Base-by-base conservation (phyloP, 2,113 vertebrate species). In the Salvelinus sp. region DNA sequence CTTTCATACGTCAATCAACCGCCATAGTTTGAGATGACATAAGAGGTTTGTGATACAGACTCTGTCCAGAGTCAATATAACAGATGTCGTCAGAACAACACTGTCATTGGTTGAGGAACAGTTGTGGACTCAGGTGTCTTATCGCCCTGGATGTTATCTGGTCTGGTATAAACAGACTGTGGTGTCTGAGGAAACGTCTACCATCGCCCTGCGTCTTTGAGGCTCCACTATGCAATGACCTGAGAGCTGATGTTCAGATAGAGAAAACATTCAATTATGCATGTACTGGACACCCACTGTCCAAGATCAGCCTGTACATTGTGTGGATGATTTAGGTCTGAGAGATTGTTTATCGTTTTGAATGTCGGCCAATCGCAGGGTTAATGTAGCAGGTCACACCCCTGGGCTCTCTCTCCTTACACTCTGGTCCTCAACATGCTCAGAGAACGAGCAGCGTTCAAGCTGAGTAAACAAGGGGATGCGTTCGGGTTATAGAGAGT, bases 331-430 rank as follows among this genome's bases (percentile, higher is more conserved):
- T 69, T 79, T 1, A 75, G 67, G 66, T 73, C 44, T 69, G 79
- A 77, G 64, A 82, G 60, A 64, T 80, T 60, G 38, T 86, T 89
- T 82, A 76, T 70, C 72, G 64, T 69, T 50, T 65, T 78, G 28
- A 84, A 44, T 2, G 38, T 44, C 9, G 10, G 38, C 9, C 38
- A 44, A 44, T 44, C 9, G 9, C 38, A 10, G 38, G 38, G 87
- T 85, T 88, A 88, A 85, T 73, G 84, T 79, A 86, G 70, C 76
- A 72, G 78, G 79, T 79, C 83, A 81, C 70, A 82, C 76, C 79
- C 58, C 82, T 80, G 77, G 78, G 33, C 6, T 44, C 38, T 44
- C 38, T 44, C 38, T 44, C 9, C 38, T 44, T 44, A 77, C 80
- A 20, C 79, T 66, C 48, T 16, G 48, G 48, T 16, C 48, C 14